Evolutionary conservation across 2,797 vertebrate species (phyloP), one percentile per base, ranked within the genome.

Genomic region (Podargus strigoides): DNA sequence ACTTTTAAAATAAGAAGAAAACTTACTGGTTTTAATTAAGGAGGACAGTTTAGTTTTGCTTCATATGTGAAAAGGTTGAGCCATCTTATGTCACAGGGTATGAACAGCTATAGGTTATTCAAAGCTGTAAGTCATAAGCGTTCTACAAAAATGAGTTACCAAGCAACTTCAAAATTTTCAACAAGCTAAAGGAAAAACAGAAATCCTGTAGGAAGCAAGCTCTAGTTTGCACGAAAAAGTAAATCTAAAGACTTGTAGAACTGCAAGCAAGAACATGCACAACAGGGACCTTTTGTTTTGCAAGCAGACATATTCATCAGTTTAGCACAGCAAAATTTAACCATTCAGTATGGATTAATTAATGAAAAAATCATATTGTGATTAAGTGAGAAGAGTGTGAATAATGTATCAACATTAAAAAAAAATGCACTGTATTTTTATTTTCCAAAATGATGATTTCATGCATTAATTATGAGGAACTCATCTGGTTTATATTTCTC

Each of bases 391-490:
- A 95, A 96, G 88, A 95, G 85, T 73, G 80, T 85, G 93, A 95
- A 96, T 86, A 91, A 96, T 91, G 78, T 73, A 93, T 91, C 75
- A 81, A 85, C 58, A 90, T 90, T n/a, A n/a, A n/a, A n/a, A 58
- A 97, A 85, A 97, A 69, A 98, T 82, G 93, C 89, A 95, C 70
- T 39, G 23, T 74, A 94, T 94, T 96, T 97, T 94, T 95, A 89
- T 92, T 92, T 96, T 97, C 94, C 94, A 97, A 88, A 96, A 97
- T 84, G 69, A 97, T 98, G 96, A 97, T 93, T 96, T 98, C 98
- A 98, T 98, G 98, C 98, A 98, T 97, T 98, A 98, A 98, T 97
- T 97, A 97, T 94, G 95, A 97, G 91, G 96, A 95, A 97, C 87
- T 90, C 96, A 96, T 95, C 95, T 97, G 96, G 59, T 96, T 96